Evolutionary conservation across 1,140 invertebrate species (phyloP).

Genomic region (Drosophila bipectinata): DNA sequence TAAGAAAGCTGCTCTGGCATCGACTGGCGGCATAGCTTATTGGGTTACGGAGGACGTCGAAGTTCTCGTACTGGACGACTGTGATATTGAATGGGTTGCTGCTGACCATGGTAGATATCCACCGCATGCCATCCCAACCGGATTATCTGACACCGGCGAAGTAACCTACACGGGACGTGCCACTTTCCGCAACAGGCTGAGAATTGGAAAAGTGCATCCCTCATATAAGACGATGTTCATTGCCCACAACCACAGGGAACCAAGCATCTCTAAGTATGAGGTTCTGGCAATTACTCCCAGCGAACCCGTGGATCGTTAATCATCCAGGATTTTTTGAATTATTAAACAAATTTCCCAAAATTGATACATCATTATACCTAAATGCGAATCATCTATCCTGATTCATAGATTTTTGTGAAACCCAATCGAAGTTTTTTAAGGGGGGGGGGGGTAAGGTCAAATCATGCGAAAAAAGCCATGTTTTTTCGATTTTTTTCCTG

Average conservation of each 20-base stretch:
- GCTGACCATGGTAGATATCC: constrained; percentile 85
- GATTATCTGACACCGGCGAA: constrained; percentile 86
- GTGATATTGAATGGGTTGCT: constrained; percentile 84
- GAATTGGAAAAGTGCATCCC: constrained; percentile 89
- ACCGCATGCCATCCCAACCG: constrained; percentile 85
- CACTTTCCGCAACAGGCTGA: constrained; percentile 86
- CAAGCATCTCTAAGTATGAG: constrained; percentile 63
- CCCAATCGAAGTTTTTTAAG: too few relatives aligned
- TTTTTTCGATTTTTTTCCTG: too few relatives aligned
- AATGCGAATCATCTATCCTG: too few relatives aligned
- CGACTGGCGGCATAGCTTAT: constrained; percentile 43
- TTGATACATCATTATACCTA: too few relatives aligned
- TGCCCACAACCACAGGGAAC: constrained; percentile 87
- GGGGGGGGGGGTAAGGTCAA: too few relatives aligned
- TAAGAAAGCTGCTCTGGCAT: constrained; percentile 47
- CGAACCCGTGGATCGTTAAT: constrained; percentile 2
- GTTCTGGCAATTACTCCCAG: constrained; percentile 54
- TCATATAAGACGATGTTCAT: constrained; percentile 88
- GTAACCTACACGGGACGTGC: constrained; percentile 87
- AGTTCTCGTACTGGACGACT: constrained; percentile 84
- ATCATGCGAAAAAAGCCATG: too few relatives aligned
- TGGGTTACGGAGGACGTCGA: constrained; percentile 80
- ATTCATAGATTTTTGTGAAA: too few relatives aligned
- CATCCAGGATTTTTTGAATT: too few relatives aligned
- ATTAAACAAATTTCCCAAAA: too few relatives aligned